Conservation (phyloP, 2,113 vertebrate genomes). For the Myxocyprinus asiaticus region DNA sequence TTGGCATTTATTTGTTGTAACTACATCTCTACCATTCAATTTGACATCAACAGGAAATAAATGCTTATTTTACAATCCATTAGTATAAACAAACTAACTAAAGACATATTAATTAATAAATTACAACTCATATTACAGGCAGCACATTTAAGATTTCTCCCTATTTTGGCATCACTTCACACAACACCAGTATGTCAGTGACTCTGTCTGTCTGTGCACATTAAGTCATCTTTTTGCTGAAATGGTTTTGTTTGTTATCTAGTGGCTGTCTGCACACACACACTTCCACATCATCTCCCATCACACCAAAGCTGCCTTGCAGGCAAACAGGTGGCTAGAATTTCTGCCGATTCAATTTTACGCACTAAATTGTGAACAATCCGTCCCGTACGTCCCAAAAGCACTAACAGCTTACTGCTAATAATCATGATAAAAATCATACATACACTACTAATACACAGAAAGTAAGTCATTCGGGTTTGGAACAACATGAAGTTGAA, state of each 20-base stretch:
- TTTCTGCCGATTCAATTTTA: slow-evolving; percentile 31
- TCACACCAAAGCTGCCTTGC: slow-evolving; percentile 22
- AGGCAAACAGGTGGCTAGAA: slow-evolving; percentile 18
- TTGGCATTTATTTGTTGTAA: too few species aligned
- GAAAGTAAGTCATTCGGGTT: not conserved
- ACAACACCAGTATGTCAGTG: not conserved
- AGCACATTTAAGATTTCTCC: not conserved
- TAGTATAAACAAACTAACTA: not conserved
- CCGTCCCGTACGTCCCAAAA: slow-evolving; percentile 11
- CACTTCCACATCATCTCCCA: not conserved
- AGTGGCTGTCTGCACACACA: not conserved
- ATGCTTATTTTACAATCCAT: too few species aligned
- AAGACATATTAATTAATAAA: not conserved
- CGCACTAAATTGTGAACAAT: slow-evolving; percentile 27
- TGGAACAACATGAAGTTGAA: too few species aligned
- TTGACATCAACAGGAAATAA: too few species aligned
- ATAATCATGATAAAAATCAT: too few species aligned
- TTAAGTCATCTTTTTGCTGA: not conserved
- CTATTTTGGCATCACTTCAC: slow-evolving; percentile 1
- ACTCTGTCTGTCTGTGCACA: not conserved
- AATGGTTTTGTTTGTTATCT: slow-evolving; percentile 26
- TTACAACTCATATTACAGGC: not conserved
- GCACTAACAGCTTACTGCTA: not conserved
- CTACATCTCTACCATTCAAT: too few species aligned
- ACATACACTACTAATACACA: not conserved